phyloP scores from a whole-genome alignment of 2,113 vertebrate species.

The Plectropomus leopardus region DNA sequence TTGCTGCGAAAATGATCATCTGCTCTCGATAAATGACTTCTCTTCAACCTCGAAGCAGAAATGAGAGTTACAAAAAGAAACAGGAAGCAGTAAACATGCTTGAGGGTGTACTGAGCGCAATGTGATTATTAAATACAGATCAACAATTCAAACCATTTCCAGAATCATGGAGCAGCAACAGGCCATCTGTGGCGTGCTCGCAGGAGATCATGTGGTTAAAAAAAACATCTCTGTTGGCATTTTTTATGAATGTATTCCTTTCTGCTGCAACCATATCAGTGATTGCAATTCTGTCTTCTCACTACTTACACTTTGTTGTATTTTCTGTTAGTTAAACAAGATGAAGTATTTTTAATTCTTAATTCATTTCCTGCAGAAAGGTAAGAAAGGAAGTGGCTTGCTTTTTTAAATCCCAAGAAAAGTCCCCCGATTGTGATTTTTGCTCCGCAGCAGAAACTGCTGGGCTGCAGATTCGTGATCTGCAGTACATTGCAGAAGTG shows the following conservation, averaged over 20 bases:
- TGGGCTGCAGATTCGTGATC: not conserved
- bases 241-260: not conserved
- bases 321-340: not conserved
- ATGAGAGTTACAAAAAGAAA: constrained; percentile 25
- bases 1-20: not conserved
- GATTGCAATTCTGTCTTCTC: not conserved
- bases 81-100: constrained; percentile 16
- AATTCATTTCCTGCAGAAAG: not conserved
- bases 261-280: not conserved
- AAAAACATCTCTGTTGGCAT: constrained; percentile 1
- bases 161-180: constrained; percentile 45
- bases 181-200: constrained; percentile 56
- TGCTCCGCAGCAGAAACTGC: not conserved
- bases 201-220: constrained; percentile 56
- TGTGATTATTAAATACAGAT: constrained; percentile 28
- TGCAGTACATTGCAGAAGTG: not conserved
- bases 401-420: not conserved
- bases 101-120: constrained; percentile 18
- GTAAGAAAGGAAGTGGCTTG: not conserved
- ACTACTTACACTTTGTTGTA: not conserved
- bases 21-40: constrained; percentile 12
- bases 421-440: not conserved
- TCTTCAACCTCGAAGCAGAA: not conserved
- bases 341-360: not conserved
- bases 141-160: constrained; percentile 39